Evolutionary conservation across 2,888 invertebrate genomes (phyloP).

Genomic region (Nomada fabriciana): DNA sequence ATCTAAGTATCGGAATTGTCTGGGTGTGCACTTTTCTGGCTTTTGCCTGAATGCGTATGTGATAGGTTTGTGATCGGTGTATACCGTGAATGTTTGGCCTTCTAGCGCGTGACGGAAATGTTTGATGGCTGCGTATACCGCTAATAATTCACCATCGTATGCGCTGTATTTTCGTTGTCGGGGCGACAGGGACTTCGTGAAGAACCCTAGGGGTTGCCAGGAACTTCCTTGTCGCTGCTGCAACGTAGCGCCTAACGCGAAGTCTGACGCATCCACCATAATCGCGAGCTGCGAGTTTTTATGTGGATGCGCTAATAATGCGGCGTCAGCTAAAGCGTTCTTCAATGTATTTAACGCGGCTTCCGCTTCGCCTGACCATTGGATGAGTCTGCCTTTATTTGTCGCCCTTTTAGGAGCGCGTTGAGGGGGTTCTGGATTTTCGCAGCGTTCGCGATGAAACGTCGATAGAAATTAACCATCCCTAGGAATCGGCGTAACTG

Average conservation of each 20-base stretch:
- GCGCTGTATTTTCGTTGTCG: neutral
- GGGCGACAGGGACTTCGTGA: neutral
- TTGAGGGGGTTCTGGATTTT: neutral
- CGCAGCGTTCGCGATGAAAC: constrained; percentile 9
- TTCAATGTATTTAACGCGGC: neutral
- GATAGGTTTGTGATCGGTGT: constrained; percentile 2
- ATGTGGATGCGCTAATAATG: constrained; percentile 4
- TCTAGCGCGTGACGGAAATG: neutral
- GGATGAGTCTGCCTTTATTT: neutral
- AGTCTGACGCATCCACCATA: constrained; percentile 10
- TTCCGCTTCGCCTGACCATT: neutral
- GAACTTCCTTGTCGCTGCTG: neutral
- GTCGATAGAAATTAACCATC: constrained; percentile 18
- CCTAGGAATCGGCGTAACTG: constrained; percentile 8
- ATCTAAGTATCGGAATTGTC: constrained; percentile 13
- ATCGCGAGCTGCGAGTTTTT: neutral
- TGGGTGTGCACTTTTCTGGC: neutral
- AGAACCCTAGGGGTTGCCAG: constrained; percentile 12
- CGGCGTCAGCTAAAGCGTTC: neutral
- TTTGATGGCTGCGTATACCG: neutral
- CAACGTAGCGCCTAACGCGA: constrained; percentile 2
- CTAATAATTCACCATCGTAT: constrained; percentile 7
- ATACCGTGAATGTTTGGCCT: neutral
- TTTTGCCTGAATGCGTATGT: constrained; percentile 3
- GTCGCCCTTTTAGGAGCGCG: neutral